Base-by-base conservation (phyloP, 2,888 invertebrate genomes). In the Cosmopolites sordidus region DNA sequence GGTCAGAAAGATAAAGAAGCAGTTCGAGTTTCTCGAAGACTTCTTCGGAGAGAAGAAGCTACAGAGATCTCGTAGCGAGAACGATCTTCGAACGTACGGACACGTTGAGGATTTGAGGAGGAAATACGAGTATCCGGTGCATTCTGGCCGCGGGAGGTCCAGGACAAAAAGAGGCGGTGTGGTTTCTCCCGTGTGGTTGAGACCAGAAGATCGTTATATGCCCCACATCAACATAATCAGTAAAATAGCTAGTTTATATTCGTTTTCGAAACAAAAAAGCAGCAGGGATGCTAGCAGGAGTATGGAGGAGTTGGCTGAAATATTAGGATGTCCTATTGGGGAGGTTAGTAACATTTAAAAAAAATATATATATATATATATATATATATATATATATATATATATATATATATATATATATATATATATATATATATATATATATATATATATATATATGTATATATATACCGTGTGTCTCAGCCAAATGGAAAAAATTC, bases 211-310 rank as follows among this genome's bases (percentile, higher is more conserved):
- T 67, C 80, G 89, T 11, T 83, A 83, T 59, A 91, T 92, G 90
- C 91, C 92, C 0, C 90, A 88, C 66, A 91, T 92, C 60, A 90
- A 92, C 64, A 84, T 92, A n/a, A 92, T 92, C 63, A 91, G 91
- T 63, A 91, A 92, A 74, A 81, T 89, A 49, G 91, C 90, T 0
- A 79, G 83, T 1, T 64, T 74, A 38, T 73, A 69, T 53, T 63
- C 66, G 8, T 51, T 51, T 41, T 51, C 54, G 16, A 58, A 58
- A 38, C 37, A 48, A 37, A 69, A 68, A 64, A 74, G 69, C 53
- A 69, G 70, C 1, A 58, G 62, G 15, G 62, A 64, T 12, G 60
- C 62, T 4, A 57, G 61, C 17, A 62, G 60, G 33, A 71, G 69
- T 42, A 62, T 62, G 16, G 73, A 73, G 53, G 71, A 74, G 43